Evolutionary conservation across 2,113 vertebrate species (phyloP), one percentile per base, ranked within the genome.

Genomic region (Pseudorhombus dupliciocellatus): DNA sequence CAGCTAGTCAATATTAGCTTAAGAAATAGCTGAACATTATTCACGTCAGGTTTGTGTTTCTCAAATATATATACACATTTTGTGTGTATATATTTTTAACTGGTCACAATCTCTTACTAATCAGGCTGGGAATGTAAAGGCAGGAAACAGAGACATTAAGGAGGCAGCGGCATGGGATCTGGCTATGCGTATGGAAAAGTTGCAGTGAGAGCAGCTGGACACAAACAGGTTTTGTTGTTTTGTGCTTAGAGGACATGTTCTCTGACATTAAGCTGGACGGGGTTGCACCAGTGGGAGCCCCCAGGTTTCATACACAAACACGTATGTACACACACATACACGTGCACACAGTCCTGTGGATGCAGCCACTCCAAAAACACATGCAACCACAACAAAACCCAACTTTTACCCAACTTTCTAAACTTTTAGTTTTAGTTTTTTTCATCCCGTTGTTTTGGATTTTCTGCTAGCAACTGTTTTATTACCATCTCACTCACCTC

Each of bases 111-210:
- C 83, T 87, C 52, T 44, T 18, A 37, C 77, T 92, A 91, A 91
- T 89, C 84, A 59, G 40, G 66, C 42, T 25, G 28, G 81, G 89
- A 90, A 89, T 90, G 89, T 77, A 81, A 85, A 84, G 62, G 78
- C 77, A 82, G 82, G 83, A 84, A 85, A 73, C 70, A 65, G 34
- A 63, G 83, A 73, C 61, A 78, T 51, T 52, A 77, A 80, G 26
- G 7, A 77, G 26, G 61, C 76, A 73, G 62, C 57, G 21, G 51
- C 80, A 55, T 53, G 51, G 80, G 85, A 84, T 87, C 58, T 71
- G 72, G 66, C 80, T 69, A 71, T n/a, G 34, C 25, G n/a, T n/a
- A 79, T 83, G 85, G 79, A 87, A 87, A 86, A 79, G 81, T 77
- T 5, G 18, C 64, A 55, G 62, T 34, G 34, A 12, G 9, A 37